A percentile compares a stretch with the other conserved stretches of the same genome.
Conservation (phyloP, 1,140 invertebrate species). For the Drosophila nannoptera region DNA sequence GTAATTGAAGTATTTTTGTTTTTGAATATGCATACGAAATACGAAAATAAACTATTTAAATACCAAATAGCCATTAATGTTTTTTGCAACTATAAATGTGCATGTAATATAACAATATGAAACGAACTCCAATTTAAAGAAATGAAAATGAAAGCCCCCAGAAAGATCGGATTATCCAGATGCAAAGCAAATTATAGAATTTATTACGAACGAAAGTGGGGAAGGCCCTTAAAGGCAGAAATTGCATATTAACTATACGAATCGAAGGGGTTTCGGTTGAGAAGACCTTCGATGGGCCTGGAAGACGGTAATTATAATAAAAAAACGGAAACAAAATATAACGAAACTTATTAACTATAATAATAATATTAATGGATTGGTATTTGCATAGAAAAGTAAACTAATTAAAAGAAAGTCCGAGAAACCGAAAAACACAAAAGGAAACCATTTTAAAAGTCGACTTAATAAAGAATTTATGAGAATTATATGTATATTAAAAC, state of each 20-base stretch:
- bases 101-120: slow-evolving; percentile 60
- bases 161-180: slow-evolving; percentile 34
- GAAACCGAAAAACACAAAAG: slow-evolving; percentile 43
- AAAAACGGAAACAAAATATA: slow-evolving; percentile 6
- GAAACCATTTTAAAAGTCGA: slow-evolving; percentile 72
- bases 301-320: slow-evolving; percentile 50
- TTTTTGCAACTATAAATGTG: slow-evolving; percentile 77
- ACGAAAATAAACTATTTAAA: slow-evolving; percentile 61
- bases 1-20: slow-evolving; percentile 23
- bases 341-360: slow-evolving; percentile 65
- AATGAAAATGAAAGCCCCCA: slow-evolving; percentile 17
- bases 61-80: slow-evolving; percentile 73
- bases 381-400: slow-evolving; percentile 72
- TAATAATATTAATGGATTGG: slow-evolving; percentile 48
- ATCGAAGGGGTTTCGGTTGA: slow-evolving; percentile 31
- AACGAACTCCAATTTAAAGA: slow-evolving; percentile 9
- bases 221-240: slow-evolving; percentile 64
- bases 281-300: slow-evolving; percentile 34
- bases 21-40: slow-evolving; percentile 51
- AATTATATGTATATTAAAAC: slow-evolving; percentile 75
- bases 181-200: slow-evolving; percentile 75
- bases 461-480: slow-evolving; percentile 78
- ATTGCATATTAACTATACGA: slow-evolving; percentile 57
- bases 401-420: slow-evolving; percentile 60
- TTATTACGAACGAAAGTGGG: slow-evolving; percentile 40